phyloP scores from a whole-genome alignment of 2,113 vertebrate species.

The Thamnaconus septentrionalis region DNA sequence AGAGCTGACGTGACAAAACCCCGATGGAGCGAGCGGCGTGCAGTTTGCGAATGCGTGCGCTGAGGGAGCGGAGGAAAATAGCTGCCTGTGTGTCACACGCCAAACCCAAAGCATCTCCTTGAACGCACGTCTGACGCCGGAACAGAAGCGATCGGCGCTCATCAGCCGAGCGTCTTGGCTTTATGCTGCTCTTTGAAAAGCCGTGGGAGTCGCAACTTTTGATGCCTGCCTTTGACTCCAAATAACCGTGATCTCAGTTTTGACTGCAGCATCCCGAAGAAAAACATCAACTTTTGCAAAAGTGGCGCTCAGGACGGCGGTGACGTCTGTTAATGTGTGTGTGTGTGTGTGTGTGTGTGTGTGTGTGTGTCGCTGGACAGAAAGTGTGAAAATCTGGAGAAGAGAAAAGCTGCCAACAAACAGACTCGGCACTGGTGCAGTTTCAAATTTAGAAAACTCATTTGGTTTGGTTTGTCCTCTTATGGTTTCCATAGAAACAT shows the following conservation, averaged over 20 bases:
- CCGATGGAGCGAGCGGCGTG: too few species aligned
- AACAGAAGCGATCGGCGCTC: slow-evolving; percentile 27
- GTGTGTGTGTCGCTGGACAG: too few species aligned
- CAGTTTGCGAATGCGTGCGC: slow-evolving; percentile 31
- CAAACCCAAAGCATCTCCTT: slow-evolving; percentile 27
- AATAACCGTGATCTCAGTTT: slow-evolving; percentile 2
- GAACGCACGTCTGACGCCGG: slow-evolving; percentile 9
- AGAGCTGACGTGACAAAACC: not conserved
- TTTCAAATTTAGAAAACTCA: too few species aligned
- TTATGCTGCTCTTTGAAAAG: too few species aligned
- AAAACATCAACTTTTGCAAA: not conserved
- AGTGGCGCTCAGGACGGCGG: too few species aligned
- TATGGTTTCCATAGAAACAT: too few species aligned
- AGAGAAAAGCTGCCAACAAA: not conserved
- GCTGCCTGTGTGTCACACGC: slow-evolving; percentile 33
- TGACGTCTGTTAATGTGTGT: not conserved
- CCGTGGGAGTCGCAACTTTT: slow-evolving; percentile 6
- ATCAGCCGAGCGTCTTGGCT: slow-evolving; percentile 9
- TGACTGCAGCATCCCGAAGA: too few species aligned
- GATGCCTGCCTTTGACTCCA: slow-evolving; percentile 19
- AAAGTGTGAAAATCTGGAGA: too few species aligned
- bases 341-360: too few species aligned
- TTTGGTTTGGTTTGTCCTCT: too few species aligned
- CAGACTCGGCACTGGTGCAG: too few species aligned
- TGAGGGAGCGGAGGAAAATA: slow-evolving; percentile 55